Conservation (phyloP, 2,113 vertebrate genomes). For the Nycticryphes semicollaris region DNA sequence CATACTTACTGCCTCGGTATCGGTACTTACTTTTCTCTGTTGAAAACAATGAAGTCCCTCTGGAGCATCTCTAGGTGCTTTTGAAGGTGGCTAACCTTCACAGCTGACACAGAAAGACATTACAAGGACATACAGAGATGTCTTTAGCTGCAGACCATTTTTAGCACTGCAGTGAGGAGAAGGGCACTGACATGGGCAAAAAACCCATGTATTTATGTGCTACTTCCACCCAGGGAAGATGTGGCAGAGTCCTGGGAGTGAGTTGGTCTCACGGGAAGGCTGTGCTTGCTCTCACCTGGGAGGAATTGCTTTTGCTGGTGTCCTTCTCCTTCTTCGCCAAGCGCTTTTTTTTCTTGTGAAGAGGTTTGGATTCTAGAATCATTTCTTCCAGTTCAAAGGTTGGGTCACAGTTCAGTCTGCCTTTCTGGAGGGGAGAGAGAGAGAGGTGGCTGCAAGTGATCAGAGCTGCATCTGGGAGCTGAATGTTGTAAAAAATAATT, state of each 20-base stretch:
- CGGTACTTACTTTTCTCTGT: slow-evolving; percentile 92
- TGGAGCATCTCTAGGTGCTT: slow-evolving; percentile 89
- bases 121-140: neutral
- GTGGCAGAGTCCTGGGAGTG: neutral
- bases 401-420: slow-evolving; percentile 94
- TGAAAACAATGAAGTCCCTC: slow-evolving; percentile 97
- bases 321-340: slow-evolving; percentile 89
- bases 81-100: slow-evolving; percentile 78
- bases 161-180: neutral
- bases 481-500: neutral
- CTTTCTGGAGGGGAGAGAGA: slow-evolving; percentile 77
- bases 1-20: neutral
- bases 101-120: neutral
- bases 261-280: neutral
- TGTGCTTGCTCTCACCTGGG: slow-evolving; percentile 78
- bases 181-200: neutral
- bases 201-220: neutral
- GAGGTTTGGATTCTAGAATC: slow-evolving; percentile 96
- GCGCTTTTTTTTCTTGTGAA: slow-evolving; percentile 98
- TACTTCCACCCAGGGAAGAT: neutral
- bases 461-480: neutral
- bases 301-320: slow-evolving; percentile 77
- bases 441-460: neutral
- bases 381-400: slow-evolving; percentile 98
- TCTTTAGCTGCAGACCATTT: neutral